Conservation (phyloP, 1,140 invertebrate genomes). For the Idris sp. region DNA sequence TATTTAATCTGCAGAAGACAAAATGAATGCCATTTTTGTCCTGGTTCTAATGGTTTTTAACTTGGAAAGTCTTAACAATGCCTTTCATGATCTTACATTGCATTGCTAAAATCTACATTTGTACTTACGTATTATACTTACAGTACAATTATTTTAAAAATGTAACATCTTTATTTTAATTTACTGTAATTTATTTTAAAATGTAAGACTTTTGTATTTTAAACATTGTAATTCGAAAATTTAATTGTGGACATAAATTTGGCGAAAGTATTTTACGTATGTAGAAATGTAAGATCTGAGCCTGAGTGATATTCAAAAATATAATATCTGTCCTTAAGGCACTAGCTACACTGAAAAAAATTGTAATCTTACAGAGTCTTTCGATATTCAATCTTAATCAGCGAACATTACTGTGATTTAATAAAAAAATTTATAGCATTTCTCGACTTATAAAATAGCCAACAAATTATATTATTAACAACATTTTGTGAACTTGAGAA, state of each 20-base stretch:
- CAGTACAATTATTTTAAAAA: constrained; percentile 43
- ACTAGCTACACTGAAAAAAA: constrained; percentile 28
- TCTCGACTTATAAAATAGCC: no score
- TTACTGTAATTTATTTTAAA: no score
- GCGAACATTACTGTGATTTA: not conserved
- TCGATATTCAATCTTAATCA: constrained; percentile 20
- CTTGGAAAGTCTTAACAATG: constrained; percentile 52
- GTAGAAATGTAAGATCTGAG: constrained; percentile 35
- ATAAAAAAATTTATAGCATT: no score
- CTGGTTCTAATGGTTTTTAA: constrained; percentile 19
- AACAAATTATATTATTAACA: no score
- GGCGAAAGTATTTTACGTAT: constrained; percentile 57
- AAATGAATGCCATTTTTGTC: no score
- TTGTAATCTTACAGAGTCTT: constrained; percentile 35
- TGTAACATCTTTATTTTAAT: no score
- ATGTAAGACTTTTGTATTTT: no score
- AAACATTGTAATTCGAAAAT: no score
- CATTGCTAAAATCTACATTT: constrained; percentile 56
- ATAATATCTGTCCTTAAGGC: constrained; percentile 30
- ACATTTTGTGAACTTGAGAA: no score
- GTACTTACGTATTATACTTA: constrained; percentile 52
- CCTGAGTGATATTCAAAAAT: constrained; percentile 26
- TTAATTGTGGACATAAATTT: no score
- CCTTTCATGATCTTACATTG: constrained; percentile 51
- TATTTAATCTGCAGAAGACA: no score